Conservation (phyloP, 2,113 vertebrate genomes). For the Erpornis zantholeuca region DNA sequence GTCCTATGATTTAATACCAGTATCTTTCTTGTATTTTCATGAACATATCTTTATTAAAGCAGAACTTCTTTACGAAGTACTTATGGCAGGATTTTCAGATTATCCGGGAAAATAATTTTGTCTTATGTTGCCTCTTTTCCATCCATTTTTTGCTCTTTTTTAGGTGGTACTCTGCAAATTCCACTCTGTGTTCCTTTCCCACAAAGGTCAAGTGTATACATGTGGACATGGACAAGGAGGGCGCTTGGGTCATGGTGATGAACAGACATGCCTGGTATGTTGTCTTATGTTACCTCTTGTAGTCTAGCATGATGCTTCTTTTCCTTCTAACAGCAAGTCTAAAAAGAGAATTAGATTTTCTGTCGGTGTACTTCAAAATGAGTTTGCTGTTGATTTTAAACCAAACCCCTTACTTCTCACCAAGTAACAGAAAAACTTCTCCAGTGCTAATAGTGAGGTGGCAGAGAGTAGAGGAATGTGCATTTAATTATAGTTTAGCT, state of each 20-base stretch:
- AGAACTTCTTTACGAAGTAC: neutral
- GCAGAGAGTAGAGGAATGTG: neutral
- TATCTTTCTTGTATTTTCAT: neutral
- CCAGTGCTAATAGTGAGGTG: neutral
- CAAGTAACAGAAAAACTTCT: neutral
- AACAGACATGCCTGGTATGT: slow-evolving; percentile 92
- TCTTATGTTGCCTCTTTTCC: neutral
- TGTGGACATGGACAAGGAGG: slow-evolving; percentile 97
- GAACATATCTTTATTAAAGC: neutral
- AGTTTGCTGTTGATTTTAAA: neutral
- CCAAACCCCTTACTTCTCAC: neutral
- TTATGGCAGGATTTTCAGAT: neutral
- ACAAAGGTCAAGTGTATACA: slow-evolving; percentile 94
- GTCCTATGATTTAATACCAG: neutral
- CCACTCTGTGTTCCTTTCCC: slow-evolving; percentile 96
- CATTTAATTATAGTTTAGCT: neutral
- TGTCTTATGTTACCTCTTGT: neutral
- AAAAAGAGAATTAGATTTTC: neutral
- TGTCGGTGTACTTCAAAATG: neutral
- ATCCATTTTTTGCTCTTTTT: neutral
- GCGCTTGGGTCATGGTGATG: slow-evolving; percentile 95
- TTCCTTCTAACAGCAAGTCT: neutral
- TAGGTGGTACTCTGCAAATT: slow-evolving; percentile 97
- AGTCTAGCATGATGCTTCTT: neutral
- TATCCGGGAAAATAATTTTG: neutral